Evolutionary conservation across 1,140 invertebrate species (phyloP), one percentile per base, ranked within the genome.

Genomic region (Drosophila subobscura): DNA sequence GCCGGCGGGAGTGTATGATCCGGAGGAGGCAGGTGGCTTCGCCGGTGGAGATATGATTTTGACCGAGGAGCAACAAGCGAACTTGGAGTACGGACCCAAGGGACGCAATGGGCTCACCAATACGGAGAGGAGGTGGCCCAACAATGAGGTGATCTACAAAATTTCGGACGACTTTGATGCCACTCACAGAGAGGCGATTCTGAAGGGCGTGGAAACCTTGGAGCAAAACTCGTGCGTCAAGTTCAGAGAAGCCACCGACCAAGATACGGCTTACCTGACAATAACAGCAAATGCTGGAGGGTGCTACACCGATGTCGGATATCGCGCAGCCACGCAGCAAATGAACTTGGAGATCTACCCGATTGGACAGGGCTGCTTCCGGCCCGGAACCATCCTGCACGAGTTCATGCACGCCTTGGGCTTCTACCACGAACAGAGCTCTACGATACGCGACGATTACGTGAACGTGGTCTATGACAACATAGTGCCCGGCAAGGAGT

Each of bases 341-440:
- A 84, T 94, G 68, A 94, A 94, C 53, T 66, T 94, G 45, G 92
- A 90, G 41, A 61, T 84, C 2, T 91, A 84, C 68, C 89, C 89
- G 0, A 29, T 91, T 12, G 92, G 92, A 0, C 91, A 92, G 20
- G 93, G 92, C 3, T 94, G 93, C 66, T 93, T 94, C 53, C 85
- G 92, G 0, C 91, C 93, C 40, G 93, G 93, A 5, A 93, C 93
- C 0, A 92, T 95, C 6, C 92, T 95, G 10, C 95, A 96, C 60
- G 95, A 96, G 89, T 89, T 96, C 7, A 92, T 95, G 76, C 95
- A 96, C 64, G 93, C 93, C 0, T 72, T 94, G 16, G 94, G 94
- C 2, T 94, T 94, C 68, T 93, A 92, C 75, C 93, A 95, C 71
- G 93, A 95, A 68, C 94, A 95, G 80, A 93, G 93, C 61, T 89